These are phyloP conservation scores for Apodemia hepburni DNA, from an alignment of 2,888 invertebrate species.

Conservation along the genomic window DNA sequence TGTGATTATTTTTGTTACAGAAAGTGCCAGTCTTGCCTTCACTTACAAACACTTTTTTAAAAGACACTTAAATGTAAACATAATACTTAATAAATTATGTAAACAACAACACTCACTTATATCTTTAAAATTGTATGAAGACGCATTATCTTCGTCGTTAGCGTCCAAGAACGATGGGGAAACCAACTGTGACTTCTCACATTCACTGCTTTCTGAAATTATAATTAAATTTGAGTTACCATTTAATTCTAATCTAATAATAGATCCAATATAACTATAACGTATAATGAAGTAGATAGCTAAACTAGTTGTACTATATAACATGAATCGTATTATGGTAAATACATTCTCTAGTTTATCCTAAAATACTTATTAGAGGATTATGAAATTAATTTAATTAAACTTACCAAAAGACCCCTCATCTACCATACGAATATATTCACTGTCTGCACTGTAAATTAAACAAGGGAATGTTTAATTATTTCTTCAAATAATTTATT, in stretches of 20 bases:
- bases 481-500: background rate
- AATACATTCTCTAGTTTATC: background rate
- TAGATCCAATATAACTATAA: slow-evolving; percentile 20
- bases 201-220: slow-evolving; percentile 59
- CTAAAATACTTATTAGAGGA: background rate
- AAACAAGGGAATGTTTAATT: slow-evolving; percentile 28
- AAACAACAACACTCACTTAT: slow-evolving; percentile 51
- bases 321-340: background rate
- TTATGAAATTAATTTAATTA: slow-evolving; percentile 7
- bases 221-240: slow-evolving; percentile 37
- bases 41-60: no score
- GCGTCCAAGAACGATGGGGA: slow-evolving; percentile 77
- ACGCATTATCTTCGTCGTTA: slow-evolving; percentile 65
- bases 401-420: slow-evolving; percentile 63
- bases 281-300: background rate
- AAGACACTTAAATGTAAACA: background rate
- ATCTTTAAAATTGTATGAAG: slow-evolving; percentile 57
- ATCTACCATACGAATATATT: slow-evolving; percentile 69
- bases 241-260: slow-evolving; percentile 34
- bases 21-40: no score
- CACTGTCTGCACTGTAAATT: slow-evolving; percentile 70
- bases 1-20: no score
- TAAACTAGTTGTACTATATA: background rate
- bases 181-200: slow-evolving; percentile 75
- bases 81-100: background rate